Base-by-base conservation (phyloP, 2,888 invertebrate species). In the Trissolcus brochymenae region DNA sequence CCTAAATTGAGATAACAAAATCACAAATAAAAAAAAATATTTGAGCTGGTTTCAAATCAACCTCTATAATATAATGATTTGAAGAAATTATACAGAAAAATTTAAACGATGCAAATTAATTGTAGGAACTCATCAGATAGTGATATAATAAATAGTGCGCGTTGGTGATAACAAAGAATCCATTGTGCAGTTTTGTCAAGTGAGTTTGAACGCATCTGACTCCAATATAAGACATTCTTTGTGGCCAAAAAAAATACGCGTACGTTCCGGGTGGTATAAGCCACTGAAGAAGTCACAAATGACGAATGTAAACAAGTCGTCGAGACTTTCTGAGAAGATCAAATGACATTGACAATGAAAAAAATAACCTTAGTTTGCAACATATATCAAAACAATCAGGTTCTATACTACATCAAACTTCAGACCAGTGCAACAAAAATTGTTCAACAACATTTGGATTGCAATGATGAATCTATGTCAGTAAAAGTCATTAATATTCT, bases 191-290 rank as follows among this genome's bases (percentile, higher is more conserved):
- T 85, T 88, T 88, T 88, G 88, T 88, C 88, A 85, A 86, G 84
- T 80, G 82, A 83, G 85, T 85, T 85, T 83, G 74, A 82, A 76
- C 83, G 79, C 66, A 68, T 62, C 61, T 65, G 79, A 70, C 71
- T 84, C 86, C 87, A 88, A 87, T 88, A 88, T 88, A 88, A 87
- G 87, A 87, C 87, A 82, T 78, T 83, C 87, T 88, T 88, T 88
- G 88, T 88, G 80, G 81, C 71, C 71, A 54, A 67, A 59, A 54
- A 57, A n/a, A 71, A 19, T 41, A 14, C 11, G 62, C 54, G 67
- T 43, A 60, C 73, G 65, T 80, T 59, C 81, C 81, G 80, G 78
- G 82, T 81, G 81, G 73, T 67, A 80, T 77, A 61, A 76, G 81
- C 82, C 78, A 73, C 75, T 70, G 72, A 67, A 79, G 78, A 61